Evolutionary conservation across 2,888 invertebrate genomes (phyloP).

Genomic region (Holacanthella duospinosa): DNA sequence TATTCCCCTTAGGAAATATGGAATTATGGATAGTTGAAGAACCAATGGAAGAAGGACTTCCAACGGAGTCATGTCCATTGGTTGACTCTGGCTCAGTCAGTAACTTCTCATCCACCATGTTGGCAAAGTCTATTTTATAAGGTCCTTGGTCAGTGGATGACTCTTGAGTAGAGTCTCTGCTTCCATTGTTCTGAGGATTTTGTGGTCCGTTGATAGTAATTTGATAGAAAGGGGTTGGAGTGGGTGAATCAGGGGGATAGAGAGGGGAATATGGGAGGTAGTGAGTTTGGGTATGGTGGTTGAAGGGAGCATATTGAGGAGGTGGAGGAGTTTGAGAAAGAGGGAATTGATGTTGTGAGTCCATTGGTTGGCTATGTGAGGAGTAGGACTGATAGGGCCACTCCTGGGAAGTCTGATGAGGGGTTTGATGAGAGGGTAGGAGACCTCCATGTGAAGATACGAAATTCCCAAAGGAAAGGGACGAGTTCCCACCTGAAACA

Average conservation of each 20-base stretch:
- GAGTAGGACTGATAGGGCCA: conserved; percentile 35
- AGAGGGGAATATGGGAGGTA: conserved; percentile 7
- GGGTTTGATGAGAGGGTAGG: conserved; percentile 24
- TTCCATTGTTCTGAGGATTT: neutral
- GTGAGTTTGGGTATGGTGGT: conserved; percentile 31
- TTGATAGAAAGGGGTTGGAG: neutral
- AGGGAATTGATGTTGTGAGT: neutral
- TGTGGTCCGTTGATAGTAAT: neutral
- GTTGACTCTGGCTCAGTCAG: neutral
- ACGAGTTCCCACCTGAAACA: conserved; percentile 28
- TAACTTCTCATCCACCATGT: conserved; percentile 28
- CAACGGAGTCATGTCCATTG: neutral
- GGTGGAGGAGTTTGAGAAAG: conserved; percentile 10
- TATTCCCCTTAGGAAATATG: too few species aligned
- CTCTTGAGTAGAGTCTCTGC: neutral
- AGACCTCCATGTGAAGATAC: conserved; percentile 25
- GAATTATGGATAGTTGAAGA: neutral
- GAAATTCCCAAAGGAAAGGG: conserved; percentile 32
- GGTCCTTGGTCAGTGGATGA: neutral
- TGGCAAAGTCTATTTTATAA: conserved; percentile 26
- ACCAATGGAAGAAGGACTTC: neutral
- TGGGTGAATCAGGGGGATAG: neutral
- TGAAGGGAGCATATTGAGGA: conserved; percentile 22
- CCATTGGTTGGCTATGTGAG: conserved; percentile 6
- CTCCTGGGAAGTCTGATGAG: conserved; percentile 9